Evolutionary conservation across 2,113 vertebrate species (phyloP).

Genomic region (Sturnira hondurensis): DNA sequence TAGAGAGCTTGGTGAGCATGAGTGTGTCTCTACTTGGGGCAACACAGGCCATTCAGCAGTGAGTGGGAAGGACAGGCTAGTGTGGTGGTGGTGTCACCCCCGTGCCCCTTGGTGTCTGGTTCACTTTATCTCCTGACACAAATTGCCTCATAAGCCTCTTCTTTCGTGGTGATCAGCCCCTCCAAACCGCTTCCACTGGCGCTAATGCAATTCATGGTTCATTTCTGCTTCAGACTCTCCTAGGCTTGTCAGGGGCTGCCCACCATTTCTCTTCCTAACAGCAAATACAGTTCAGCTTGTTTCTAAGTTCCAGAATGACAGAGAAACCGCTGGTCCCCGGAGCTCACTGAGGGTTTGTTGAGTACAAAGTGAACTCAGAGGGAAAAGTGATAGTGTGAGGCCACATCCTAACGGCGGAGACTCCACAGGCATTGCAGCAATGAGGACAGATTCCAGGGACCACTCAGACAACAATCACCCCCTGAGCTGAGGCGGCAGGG

Average conservation of each 20-base stretch:
- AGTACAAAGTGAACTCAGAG: not conserved
- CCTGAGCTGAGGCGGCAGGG: not conserved
- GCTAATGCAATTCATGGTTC: not conserved
- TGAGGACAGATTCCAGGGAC: not conserved
- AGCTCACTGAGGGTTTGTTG: not conserved
- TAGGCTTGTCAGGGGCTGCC: not conserved
- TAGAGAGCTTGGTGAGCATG: not conserved
- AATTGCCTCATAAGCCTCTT: too few relatives aligned
- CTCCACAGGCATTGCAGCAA: not conserved
- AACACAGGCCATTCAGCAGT: not conserved
- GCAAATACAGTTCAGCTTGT: not conserved
- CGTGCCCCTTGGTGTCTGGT: not conserved
- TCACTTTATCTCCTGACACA: not conserved
- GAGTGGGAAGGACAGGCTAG: not conserved
- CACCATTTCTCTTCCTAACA: not conserved
- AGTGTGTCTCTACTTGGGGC: not conserved
- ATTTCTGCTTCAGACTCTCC: not conserved
- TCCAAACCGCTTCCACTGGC: not conserved
- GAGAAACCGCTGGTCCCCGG: not conserved
- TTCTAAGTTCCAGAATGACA: not conserved
- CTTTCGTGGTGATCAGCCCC: not conserved
- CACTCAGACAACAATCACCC: not conserved
- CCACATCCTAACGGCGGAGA: not conserved
- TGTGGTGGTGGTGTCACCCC: too few relatives aligned
- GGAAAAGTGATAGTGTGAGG: not conserved